Evolutionary conservation across 1,140 invertebrate species (phyloP), one percentile per base, ranked within the genome.

Genomic region (Euura saliciscinereae): DNA sequence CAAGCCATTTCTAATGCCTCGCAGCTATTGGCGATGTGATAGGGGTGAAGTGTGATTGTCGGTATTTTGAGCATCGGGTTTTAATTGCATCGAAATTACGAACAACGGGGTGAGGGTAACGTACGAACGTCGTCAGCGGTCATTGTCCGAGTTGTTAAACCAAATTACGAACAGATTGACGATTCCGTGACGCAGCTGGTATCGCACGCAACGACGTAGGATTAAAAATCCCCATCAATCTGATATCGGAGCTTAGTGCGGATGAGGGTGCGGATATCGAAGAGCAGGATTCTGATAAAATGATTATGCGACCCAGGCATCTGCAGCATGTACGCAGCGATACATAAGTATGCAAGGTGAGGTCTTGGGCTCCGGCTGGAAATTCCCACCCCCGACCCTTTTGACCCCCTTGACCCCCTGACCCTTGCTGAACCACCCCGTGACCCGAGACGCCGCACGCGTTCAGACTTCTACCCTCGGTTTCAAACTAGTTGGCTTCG

Each of bases 401-500:
- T 67, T 8, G 66, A 28, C 66, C 43, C 13, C 13, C 66, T 67
- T 67, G 66, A 44, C 13, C 66, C 43, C 28, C 66, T 28, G 43
- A 8, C 28, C 66, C 43, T 28, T 10, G 8, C 10, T 42, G 66
- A 67, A 42, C 43, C 28, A 10, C 43, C 11, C 28, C 43, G 8
- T 44, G 66, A 67, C 66, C 43, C 43, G 28, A 67, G 66, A 44
- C 43, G 70, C 76, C 78, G 76, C 75, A 78, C 79, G 76, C 77
- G 80, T 75, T 78, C 76, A 77, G 81, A 82, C 81, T 83, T 83
- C 73, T 73, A 70, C 75, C 75, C 75, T 77, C 78, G 69, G 71
- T 76, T 79, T 75, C 76, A 80, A 84, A 84, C 83, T 84, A 84
- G 79, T 84, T 85, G 84, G 84, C 84, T 73, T 43, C 46, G 70